Evolutionary conservation across 2,113 vertebrate genomes (phyloP).

Genomic region (Aleadryas rufinucha): DNA sequence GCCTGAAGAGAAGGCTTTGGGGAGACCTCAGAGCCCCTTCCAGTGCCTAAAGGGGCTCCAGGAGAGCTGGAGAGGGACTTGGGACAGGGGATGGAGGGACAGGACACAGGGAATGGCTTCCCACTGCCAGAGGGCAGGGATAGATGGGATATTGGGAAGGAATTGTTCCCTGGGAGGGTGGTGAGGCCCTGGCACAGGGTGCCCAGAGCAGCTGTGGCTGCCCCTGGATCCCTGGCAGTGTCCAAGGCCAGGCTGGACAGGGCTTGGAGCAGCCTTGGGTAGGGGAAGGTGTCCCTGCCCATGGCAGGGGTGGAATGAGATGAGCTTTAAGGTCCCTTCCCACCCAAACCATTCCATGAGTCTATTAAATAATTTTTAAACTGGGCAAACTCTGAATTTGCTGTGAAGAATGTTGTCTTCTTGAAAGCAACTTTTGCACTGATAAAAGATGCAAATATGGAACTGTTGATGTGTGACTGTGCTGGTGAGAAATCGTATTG

Average conservation of each 20-base stretch:
- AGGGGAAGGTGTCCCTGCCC: neutral
- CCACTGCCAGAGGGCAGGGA: neutral
- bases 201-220: neutral
- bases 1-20: neutral
- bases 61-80: neutral
- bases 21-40: neutral
- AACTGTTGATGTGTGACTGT: neutral
- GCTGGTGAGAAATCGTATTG: neutral
- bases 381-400: neutral
- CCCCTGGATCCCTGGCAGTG: neutral
- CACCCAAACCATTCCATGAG: neutral
- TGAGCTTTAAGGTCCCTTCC: neutral
- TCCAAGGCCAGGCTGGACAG: accelerated
- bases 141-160: accelerated
- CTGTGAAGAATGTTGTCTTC: neutral
- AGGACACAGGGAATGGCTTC: neutral
- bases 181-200: neutral
- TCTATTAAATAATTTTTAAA: neutral
- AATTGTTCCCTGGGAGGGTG: neutral
- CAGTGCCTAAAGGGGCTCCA: neutral
- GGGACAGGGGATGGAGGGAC: neutral
- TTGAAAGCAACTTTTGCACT: neutral
- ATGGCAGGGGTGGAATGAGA: accelerated
- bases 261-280: accelerated
- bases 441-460: neutral